Evolutionary conservation across 2,888 invertebrate species (phyloP), one percentile per base, ranked within the genome.

Genomic region (Pseudococcus jackbeardsleyi): DNA sequence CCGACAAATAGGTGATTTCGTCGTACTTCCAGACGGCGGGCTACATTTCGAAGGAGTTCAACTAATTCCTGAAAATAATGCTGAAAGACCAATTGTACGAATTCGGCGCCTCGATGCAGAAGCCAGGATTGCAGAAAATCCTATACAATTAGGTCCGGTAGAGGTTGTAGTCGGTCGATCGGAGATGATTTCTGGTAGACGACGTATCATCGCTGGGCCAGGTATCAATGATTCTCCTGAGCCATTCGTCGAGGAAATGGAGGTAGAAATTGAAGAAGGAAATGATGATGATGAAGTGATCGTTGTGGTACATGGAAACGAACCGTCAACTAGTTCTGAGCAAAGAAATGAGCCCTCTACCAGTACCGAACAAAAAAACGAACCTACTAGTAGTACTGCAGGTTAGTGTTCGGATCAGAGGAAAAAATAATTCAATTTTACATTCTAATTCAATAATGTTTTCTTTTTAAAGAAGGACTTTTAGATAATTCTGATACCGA

Each of bases 181-280:
- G 1, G 72, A 72, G 6, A 39, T 64, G 19, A 22, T 17, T 72
- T 5, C 72, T 39, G 72, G 26, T 72, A 72, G 72, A 72, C 72
- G 72, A 72, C 26, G 72, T 26, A 72, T 72, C 39, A 72, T 72
- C 39, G 72, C 72, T 33, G 72, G 72, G 7, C 72, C 72, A 17
- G 72, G 72, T 11, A 72, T 72, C 54, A 54, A 85, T 54, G 59
- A 85, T 85, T 39, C 50, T 33, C 54, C 84, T 7, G 54, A 85
- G 11, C 54, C 11, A n/a, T 6, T 19, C 26, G 54, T 85, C 2
- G 84, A 54, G 26, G 84, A 84, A 26, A 84, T 54, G 84, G 84
- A 84, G 15, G 11, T 33, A 2, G 86, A 84, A 33, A 5, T 33
- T 0, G 86, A 86, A 3, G 86, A 64, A 8, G 86, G 33, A 64